Conservation (phyloP, 1,140 invertebrate species). For the Brachionus manjavacas region DNA sequence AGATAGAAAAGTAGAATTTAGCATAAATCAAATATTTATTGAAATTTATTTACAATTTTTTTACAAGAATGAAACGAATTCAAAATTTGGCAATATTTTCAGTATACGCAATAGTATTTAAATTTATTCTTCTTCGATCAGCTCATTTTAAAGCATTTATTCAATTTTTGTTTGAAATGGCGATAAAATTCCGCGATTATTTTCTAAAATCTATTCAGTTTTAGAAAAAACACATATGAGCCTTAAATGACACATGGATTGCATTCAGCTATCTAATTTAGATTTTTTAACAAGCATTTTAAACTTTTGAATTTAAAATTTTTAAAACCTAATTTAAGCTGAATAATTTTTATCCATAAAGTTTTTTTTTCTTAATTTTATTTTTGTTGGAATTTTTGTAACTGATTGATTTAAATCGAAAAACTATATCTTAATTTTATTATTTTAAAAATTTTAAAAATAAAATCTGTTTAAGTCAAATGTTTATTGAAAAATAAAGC, state of each 20-base stretch:
- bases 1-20: background rate
- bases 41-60: background rate
- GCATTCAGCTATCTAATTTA: background rate
- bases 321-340: background rate
- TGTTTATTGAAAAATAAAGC: too few species aligned
- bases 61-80: conserved; percentile 3
- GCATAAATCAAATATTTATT: background rate
- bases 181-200: conserved; percentile 25
- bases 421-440: background rate
- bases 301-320: background rate
- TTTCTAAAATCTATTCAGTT: conserved; percentile 21
- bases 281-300: background rate
- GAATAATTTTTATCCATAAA: background rate
- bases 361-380: background rate
- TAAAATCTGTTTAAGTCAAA: too few species aligned
- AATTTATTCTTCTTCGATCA: background rate
- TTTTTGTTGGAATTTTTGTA: background rate
- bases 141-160: conserved; percentile 28
- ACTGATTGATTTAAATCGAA: background rate
- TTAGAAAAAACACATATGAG: background rate
- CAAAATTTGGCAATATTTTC: conserved; percentile 35
- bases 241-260: background rate
- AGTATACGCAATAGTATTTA: conserved; percentile 7
- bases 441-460: background rate
- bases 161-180: conserved; percentile 9